Evolutionary conservation across 92 coral and sea anemone species (phyloP).

Genomic region (Epizoanthus stellaris): DNA sequence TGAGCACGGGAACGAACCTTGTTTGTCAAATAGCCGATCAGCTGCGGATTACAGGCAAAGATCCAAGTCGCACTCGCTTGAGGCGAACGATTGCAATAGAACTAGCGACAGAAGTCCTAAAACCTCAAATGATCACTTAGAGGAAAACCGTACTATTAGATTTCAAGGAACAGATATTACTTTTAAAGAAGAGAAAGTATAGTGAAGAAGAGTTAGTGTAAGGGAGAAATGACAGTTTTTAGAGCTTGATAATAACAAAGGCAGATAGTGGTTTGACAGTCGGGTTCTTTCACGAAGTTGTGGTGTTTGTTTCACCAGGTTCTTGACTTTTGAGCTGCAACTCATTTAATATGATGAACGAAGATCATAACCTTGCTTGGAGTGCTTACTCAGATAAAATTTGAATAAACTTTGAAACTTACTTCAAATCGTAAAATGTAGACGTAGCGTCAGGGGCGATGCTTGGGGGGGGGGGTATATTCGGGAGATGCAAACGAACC

Average conservation of each 20-base stretch:
- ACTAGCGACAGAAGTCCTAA: background rate
- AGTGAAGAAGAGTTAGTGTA: background rate
- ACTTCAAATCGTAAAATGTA: too few relatives aligned
- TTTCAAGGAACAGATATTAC: constrained; percentile 28
- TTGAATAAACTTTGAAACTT: too few relatives aligned
- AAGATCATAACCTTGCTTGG: too few relatives aligned
- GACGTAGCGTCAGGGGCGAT: too few relatives aligned
- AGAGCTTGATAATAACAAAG: background rate
- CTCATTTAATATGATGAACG: too few relatives aligned
- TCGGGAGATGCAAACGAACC: too few relatives aligned
- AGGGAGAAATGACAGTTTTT: background rate
- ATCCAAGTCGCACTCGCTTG: constrained; percentile 7
- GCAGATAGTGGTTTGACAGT: too few relatives aligned
- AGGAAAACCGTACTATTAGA: background rate
- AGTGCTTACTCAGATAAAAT: too few relatives aligned
- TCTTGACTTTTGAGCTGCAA: too few relatives aligned
- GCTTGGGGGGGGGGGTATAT: too few relatives aligned
- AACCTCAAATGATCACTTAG: constrained; percentile 1
- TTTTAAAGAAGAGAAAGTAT: constrained; percentile 22
- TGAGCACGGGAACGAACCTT: background rate
- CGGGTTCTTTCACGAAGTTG: too few relatives aligned
- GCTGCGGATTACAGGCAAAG: background rate
- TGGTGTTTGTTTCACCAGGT: too few relatives aligned
- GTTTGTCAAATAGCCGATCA: background rate
- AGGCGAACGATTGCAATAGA: background rate